These are phyloP conservation scores for Drosophila setifemur DNA, from an alignment of 1,140 invertebrate genomes.

Conservation along the genomic window DNA sequence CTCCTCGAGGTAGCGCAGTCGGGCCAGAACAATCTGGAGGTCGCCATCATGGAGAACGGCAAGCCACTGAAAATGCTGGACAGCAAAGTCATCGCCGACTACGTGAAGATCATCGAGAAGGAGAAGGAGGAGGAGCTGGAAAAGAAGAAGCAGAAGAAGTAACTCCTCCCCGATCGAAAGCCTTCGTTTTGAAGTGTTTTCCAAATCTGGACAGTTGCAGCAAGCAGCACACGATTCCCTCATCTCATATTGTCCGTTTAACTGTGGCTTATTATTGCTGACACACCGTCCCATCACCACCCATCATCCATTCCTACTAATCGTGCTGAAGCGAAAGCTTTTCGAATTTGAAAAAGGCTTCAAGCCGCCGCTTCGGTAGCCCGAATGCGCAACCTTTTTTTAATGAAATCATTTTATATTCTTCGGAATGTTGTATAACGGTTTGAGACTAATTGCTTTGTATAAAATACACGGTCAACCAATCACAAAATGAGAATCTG, in stretches of 20 bases:
- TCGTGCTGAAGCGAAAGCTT: too few relatives aligned
- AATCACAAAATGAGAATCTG: not conserved
- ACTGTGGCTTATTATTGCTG: too few relatives aligned
- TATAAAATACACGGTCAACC: constrained; percentile 65
- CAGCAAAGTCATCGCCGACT: constrained; percentile 94
- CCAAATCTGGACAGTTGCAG: not conserved
- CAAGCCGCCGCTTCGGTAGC: constrained; percentile 11
- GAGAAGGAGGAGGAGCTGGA: constrained; percentile 99
- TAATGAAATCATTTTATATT: constrained; percentile 43
- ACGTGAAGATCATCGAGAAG: constrained; percentile 97
- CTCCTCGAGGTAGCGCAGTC: constrained; percentile 98
- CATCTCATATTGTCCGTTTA: not conserved
- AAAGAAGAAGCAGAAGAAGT: constrained; percentile 98
- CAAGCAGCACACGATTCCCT: too few relatives aligned
- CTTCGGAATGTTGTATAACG: constrained; percentile 41
- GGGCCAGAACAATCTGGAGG: constrained; percentile 98
- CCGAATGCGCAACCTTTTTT: constrained; percentile 27
- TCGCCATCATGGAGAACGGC: constrained; percentile 96
- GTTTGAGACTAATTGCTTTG: constrained; percentile 38
- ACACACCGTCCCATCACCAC: too few relatives aligned
- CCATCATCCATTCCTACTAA: too few relatives aligned
- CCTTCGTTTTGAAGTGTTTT: constrained; percentile 20
- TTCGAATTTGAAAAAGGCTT: constrained; percentile 22
- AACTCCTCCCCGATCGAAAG: constrained; percentile 43
- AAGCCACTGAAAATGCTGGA: constrained; percentile 94